A percentile compares a stretch with the other conserved stretches of the same genome.
phyloP scores from a whole-genome alignment of 2,113 vertebrate species.

The Eulemur rufifrons region DNA sequence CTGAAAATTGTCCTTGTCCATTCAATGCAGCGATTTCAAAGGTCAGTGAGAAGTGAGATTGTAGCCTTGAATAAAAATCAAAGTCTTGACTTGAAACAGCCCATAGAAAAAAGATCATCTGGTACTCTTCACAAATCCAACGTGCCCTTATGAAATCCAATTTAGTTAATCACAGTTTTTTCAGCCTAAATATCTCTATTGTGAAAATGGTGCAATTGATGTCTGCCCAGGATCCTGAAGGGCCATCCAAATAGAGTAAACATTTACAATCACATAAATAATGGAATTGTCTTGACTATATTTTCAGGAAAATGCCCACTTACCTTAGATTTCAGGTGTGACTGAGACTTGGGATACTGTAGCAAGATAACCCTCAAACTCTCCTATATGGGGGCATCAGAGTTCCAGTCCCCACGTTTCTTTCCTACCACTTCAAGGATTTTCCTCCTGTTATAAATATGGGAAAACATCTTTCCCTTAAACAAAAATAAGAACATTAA shows the following conservation, averaged over 20 bases:
- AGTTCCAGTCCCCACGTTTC: not conserved
- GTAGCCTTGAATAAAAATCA: not conserved
- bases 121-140: not conserved
- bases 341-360: not conserved
- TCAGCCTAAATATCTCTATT: not conserved
- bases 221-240: not conserved
- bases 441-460: not conserved
- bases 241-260: not conserved
- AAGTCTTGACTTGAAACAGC: not conserved
- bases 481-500: not conserved
- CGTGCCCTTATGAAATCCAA: not conserved
- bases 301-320: not conserved
- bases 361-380: not conserved
- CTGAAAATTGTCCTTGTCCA: not conserved
- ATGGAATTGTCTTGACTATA: not conserved
- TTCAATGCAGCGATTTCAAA: not conserved
- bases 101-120: not conserved
- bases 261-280: not conserved
- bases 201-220: not conserved
- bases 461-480: not conserved
- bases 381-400: not conserved
- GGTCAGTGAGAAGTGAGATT: not conserved
- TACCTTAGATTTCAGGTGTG: not conserved
- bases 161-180: not conserved
- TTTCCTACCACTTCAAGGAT: not conserved